phyloP scores from a whole-genome alignment of 2,113 vertebrate species.

The Perca fluviatilis region DNA sequence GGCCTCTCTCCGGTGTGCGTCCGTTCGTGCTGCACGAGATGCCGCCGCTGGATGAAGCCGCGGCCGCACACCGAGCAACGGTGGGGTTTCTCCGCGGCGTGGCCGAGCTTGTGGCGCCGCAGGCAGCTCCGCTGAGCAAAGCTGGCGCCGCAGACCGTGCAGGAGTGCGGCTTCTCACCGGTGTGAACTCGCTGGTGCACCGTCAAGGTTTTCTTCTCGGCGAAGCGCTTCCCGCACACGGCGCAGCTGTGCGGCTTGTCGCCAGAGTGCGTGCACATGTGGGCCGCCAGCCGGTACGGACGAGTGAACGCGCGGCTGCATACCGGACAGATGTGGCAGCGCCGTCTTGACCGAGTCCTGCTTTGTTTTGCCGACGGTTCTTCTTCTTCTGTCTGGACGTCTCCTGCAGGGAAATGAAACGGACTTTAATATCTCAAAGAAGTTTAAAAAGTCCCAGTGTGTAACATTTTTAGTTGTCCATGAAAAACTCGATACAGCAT shows the following conservation, averaged over 20 bases:
- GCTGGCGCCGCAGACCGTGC: conserved; percentile 58
- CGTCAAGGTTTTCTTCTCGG: conserved; percentile 61
- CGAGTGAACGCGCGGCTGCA: conserved; percentile 52
- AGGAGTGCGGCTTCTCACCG: conserved; percentile 71
- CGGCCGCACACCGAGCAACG: conserved; percentile 54
- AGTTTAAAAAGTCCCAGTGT: too few species aligned
- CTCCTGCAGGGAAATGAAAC: conserved; percentile 16
- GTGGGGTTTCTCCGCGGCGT: conserved; percentile 52
- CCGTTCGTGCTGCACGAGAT: conserved; percentile 63
- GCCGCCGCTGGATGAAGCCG: conserved; percentile 60
- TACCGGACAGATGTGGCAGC: conserved; percentile 36
- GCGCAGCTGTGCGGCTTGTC: conserved; percentile 63
- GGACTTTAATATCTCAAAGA: not conserved
- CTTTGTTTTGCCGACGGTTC: accelerated
- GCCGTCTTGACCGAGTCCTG: not conserved
- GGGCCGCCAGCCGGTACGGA: conserved; percentile 64
- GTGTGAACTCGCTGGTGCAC: conserved; percentile 69
- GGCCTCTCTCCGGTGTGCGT: conserved; percentile 70
- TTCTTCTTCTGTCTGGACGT: not conserved
- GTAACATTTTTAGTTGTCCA: too few species aligned
- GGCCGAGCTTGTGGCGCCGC: conserved; percentile 58
- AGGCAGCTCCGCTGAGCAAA: conserved; percentile 68
- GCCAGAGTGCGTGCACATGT: conserved; percentile 53
- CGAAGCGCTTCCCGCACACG: conserved; percentile 63
- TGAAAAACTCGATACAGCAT: too few species aligned